phyloP scores from a whole-genome alignment of 1,140 invertebrate species.

The Rhyzopertha dominica region DNA sequence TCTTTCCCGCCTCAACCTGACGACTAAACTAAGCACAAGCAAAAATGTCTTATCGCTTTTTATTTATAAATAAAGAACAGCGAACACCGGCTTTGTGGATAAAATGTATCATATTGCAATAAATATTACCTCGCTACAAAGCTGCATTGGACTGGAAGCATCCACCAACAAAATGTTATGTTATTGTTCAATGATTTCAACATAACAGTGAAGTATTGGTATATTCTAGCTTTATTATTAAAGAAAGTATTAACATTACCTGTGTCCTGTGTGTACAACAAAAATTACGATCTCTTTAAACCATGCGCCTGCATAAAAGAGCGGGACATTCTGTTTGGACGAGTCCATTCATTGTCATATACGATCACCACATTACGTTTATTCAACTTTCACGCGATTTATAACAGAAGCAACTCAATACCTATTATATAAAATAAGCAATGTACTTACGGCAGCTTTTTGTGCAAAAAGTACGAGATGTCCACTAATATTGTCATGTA shows the following conservation, averaged over 20 bases:
- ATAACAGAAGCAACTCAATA: slow-evolving; percentile 38
- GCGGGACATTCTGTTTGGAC: slow-evolving; percentile 36
- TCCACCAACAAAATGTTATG: too few relatives aligned
- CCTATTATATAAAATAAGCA: slow-evolving; percentile 21
- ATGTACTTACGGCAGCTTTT: slow-evolving; percentile 37
- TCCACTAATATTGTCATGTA: slow-evolving; percentile 35
- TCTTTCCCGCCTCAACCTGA: too few relatives aligned
- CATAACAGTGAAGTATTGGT: too few relatives aligned
- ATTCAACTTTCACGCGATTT: slow-evolving; percentile 27
- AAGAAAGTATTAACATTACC: slow-evolving; percentile 4
- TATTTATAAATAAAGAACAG: too few relatives aligned
- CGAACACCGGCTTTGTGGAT: too few relatives aligned
- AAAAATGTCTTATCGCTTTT: too few relatives aligned
- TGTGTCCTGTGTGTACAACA: neutral
- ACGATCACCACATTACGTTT: slow-evolving; percentile 16
- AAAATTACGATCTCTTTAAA: neutral
- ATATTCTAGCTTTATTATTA: slow-evolving; percentile 16
- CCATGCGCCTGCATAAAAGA: slow-evolving; percentile 38
- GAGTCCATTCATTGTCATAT: slow-evolving; percentile 34
- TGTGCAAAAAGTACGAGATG: slow-evolving; percentile 28
- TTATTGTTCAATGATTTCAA: too few relatives aligned
- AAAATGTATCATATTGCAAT: too few relatives aligned
- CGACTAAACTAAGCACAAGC: too few relatives aligned
- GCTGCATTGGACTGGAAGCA: too few relatives aligned
- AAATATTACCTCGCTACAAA: too few relatives aligned